Evolutionary conservation across 2,888 invertebrate genomes (phyloP).

Genomic region (Eledona agricola): DNA sequence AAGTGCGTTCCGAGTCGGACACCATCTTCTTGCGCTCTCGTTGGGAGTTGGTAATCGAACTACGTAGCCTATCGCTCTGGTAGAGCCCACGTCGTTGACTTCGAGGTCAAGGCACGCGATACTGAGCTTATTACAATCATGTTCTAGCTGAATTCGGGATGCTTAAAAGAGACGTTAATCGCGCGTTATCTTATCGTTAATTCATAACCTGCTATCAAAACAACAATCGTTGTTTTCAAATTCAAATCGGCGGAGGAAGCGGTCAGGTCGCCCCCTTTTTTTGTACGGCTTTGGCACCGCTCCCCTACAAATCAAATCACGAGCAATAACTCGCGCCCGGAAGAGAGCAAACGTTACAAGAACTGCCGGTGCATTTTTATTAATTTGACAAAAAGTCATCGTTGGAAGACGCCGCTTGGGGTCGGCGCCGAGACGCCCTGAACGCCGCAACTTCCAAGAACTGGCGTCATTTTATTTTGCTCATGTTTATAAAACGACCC

Average conservation of each 20-base stretch:
- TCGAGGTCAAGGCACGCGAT: conserved; percentile 48
- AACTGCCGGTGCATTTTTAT: conserved; percentile 52
- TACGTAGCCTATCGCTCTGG: no score
- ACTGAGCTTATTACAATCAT: conserved; percentile 27
- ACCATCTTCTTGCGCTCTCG: no score
- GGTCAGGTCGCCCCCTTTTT: no score
- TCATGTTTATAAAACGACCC: conserved; percentile 44
- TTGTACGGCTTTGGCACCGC: conserved; percentile 45
- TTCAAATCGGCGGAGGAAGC: no score
- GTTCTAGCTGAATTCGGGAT: no score
- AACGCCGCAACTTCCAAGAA: conserved; percentile 57
- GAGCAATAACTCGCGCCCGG: conserved; percentile 46
- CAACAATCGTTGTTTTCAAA: no score
- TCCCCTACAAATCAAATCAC: conserved; percentile 45
- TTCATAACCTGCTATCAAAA: no score
- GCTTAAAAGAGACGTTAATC: no score
- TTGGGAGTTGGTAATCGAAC: no score
- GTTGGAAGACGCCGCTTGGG: conserved; percentile 50
- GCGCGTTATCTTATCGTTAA: no score
- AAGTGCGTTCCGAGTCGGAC: conserved; percentile 61
- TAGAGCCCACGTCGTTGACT: no score
- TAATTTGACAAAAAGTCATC: conserved; percentile 55
- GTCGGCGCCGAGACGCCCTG: conserved; percentile 53
- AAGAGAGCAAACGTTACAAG: conserved; percentile 44
- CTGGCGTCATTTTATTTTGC: conserved; percentile 52